A percentile compares a stretch with the other conserved stretches of the same genome.
phyloP scores from a whole-genome alignment of 2,888 invertebrate species.

The Phrixothrix hirtus region DNA sequence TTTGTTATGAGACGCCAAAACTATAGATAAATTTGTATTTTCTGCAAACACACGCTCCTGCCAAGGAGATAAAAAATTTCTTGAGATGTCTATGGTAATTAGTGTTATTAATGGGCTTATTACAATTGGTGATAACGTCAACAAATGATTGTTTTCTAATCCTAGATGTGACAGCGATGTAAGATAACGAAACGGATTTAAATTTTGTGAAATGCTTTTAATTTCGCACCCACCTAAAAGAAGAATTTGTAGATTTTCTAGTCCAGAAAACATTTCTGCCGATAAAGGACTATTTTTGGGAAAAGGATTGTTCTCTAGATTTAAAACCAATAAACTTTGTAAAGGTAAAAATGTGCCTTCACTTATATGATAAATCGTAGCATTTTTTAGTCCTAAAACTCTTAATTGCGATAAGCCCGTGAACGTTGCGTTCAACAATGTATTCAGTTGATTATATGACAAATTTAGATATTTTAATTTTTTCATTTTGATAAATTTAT shows the following conservation, averaged over 20 bases:
- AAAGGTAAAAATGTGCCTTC: conserved; percentile 57
- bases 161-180: conserved; percentile 59
- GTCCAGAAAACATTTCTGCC: conserved; percentile 57
- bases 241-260: conserved; percentile 58
- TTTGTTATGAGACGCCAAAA: conserved; percentile 61
- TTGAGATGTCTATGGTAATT: conserved; percentile 58
- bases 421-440: conserved; percentile 59
- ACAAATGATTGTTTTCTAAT: conserved; percentile 59
- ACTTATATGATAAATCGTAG: conserved; percentile 59
- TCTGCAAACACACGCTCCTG: conserved; percentile 58
- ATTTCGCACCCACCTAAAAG: conserved; percentile 60
- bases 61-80: conserved; percentile 61
- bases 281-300: conserved; percentile 38
- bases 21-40: conserved; percentile 53
- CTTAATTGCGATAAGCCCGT: conserved; percentile 58
- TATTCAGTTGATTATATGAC: conserved; percentile 60
- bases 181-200: conserved; percentile 60
- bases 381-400: conserved; percentile 60
- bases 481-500: conserved; percentile 59
- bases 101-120: conserved; percentile 57
- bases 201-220: conserved; percentile 52
- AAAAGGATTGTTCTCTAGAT: conserved; percentile 62
- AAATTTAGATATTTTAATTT: conserved; percentile 59
- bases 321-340: conserved; percentile 57
- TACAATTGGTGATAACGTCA: conserved; percentile 54